Evolutionary conservation across 2,888 invertebrate genomes (phyloP).

Genomic region (Archips xylosteana): DNA sequence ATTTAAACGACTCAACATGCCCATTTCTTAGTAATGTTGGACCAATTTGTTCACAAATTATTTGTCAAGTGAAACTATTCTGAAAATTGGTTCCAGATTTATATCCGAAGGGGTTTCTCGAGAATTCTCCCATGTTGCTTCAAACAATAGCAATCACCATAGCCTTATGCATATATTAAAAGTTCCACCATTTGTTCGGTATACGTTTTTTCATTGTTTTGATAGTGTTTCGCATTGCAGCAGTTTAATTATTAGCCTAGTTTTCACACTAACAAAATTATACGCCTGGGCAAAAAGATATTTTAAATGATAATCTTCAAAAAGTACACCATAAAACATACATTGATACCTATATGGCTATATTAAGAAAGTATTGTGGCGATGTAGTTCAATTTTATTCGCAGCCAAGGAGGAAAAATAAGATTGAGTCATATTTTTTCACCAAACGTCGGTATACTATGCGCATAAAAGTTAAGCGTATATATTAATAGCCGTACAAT

Average conservation of each 20-base stretch:
- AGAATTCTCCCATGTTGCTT: slow-evolving; percentile 62
- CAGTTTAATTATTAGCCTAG: no score
- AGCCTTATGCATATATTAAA: slow-evolving; percentile 60
- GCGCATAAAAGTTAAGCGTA: slow-evolving; percentile 6
- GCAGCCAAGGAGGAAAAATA: no score
- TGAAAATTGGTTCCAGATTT: slow-evolving; percentile 81
- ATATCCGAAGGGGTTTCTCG: slow-evolving; percentile 74
- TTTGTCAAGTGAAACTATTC: slow-evolving; percentile 78
- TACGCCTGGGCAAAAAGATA: no score
- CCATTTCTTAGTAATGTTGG: slow-evolving; percentile 69
- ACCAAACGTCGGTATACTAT: not conserved
- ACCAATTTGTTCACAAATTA: slow-evolving; percentile 78
- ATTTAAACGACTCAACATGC: slow-evolving; percentile 64
- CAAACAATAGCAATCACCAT: slow-evolving; percentile 60
- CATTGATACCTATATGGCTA: no score
- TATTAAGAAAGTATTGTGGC: no score
- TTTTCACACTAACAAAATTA: not conserved
- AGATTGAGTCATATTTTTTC: not conserved
- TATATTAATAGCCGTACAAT: slow-evolving; percentile 46
- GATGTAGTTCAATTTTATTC: no score
- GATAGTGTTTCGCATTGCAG: no score
- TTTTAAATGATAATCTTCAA: not conserved
- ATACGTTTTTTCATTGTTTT: no score
- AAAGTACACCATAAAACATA: no score
- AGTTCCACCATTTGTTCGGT: slow-evolving; percentile 38